Evolutionary conservation across 1,140 invertebrate species (phyloP).

Genomic region (Bombyx mori): ASM3026992v2 NC_085128.1:9917001-9917500

Average conservation of each 20-base stretch:
- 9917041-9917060: too few relatives aligned
- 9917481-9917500: too few relatives aligned
- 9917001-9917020: too few relatives aligned
- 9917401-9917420: slow-evolving; percentile 42
- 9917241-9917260: neutral
- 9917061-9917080: too few relatives aligned
- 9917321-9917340: slow-evolving; percentile 37
- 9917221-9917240: neutral
- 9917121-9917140: neutral
- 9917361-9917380: slow-evolving; percentile 58
- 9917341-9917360: slow-evolving; percentile 48
- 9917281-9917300: slow-evolving; percentile 5
- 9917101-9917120: too few relatives aligned
- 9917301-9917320: slow-evolving; percentile 32
- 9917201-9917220: neutral
- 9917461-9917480: slow-evolving; percentile 20
- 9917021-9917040: too few relatives aligned
- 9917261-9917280: too few relatives aligned
- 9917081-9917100: too few relatives aligned
- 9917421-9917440: slow-evolving; percentile 43
- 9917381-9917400: slow-evolving; percentile 35
- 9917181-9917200: neutral
- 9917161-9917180: neutral
- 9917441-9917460: slow-evolving; percentile 30
- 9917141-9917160: neutral